Evolutionary conservation across 64 coral and sea anemone species (phyloP).

Genomic region (Montipora foliosa): DNA sequence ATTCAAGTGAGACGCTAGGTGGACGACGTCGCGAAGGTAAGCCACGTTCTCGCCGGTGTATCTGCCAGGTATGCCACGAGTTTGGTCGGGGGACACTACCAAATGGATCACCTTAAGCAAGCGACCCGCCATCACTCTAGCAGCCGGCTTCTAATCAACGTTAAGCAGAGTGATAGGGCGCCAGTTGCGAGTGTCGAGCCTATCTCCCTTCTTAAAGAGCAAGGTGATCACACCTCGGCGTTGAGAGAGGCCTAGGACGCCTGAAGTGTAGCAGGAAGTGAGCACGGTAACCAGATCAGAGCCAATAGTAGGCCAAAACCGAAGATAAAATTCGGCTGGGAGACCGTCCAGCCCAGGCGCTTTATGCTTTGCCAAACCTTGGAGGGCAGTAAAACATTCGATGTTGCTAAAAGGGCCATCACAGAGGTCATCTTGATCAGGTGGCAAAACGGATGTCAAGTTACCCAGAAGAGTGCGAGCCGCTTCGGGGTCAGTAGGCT

Average conservation of each 20-base stretch:
- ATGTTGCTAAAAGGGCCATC: no score
- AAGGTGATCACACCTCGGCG: no score
- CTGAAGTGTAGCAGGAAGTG: background rate
- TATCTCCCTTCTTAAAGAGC: background rate
- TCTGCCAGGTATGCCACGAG: conserved; percentile 26
- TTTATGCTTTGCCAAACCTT: no score
- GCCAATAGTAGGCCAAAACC: no score
- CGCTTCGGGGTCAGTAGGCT: no score
- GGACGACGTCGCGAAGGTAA: conserved; percentile 4
- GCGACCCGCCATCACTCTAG: background rate
- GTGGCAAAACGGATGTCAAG: background rate
- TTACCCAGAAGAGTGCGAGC: no score
- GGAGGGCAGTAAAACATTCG: no score
- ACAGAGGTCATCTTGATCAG: background rate
- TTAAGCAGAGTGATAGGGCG: background rate
- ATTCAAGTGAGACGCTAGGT: background rate
- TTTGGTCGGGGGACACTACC: conserved; percentile 25
- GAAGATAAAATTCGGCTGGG: no score
- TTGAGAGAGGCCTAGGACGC: no score
- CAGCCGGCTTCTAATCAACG: background rate
- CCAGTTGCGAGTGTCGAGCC: background rate
- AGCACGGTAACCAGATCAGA: no score
- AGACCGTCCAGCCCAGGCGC: no score
- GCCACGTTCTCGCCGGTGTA: conserved; percentile 31
- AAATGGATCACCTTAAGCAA: background rate